Evolutionary conservation across 2,888 invertebrate species (phyloP), one percentile per base, ranked within the genome.

Genomic region (Acleris laterana): DNA sequence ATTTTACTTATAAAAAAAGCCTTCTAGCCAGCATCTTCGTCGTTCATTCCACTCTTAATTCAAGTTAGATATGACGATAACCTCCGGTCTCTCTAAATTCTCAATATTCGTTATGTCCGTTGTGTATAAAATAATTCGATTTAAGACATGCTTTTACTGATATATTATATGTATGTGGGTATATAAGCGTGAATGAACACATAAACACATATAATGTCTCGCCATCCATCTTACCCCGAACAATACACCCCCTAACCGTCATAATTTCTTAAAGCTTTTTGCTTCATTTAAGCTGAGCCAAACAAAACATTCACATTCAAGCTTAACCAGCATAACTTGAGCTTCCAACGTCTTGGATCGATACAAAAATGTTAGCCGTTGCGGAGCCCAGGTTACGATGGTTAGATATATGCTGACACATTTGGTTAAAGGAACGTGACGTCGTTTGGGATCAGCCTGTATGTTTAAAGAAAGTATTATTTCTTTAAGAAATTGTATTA

Each of bases 211-310:
- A 50, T 65, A 65, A 49, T 42, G 69, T 64, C 73, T 71, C 62
- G 53, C 75, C 73, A 78, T 80, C 75, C 77, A 77, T 78, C 80
- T 78, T 75, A 70, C 64, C 72, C 63, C 51, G 51, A 64, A 68
- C 69, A 69, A 62, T 69, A 58, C 73, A 22, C 19, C 73, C 71
- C 71, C 69, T 67, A 59, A 65, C 55, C 70, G 68, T 71, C 71
- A 72, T 77, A 75, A 80, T 80, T 77, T 81, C 79, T 81, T 77
- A 74, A 74, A 74, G 76, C 84, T 84, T 84, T 84, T 84, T 85
- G 84, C 85, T 77, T 81, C 86, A 84, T 85, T 85, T 85, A 82
- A 78, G 72, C 76, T 57, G 73, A 74, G 74, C 75, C 75, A 78
- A 80, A 83, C 85, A 84, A 83, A 84, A 84, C 78, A 76, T 72